Evolutionary conservation across 2,797 vertebrate species (phyloP).

Genomic region (Enteromius anoplus): DNA sequence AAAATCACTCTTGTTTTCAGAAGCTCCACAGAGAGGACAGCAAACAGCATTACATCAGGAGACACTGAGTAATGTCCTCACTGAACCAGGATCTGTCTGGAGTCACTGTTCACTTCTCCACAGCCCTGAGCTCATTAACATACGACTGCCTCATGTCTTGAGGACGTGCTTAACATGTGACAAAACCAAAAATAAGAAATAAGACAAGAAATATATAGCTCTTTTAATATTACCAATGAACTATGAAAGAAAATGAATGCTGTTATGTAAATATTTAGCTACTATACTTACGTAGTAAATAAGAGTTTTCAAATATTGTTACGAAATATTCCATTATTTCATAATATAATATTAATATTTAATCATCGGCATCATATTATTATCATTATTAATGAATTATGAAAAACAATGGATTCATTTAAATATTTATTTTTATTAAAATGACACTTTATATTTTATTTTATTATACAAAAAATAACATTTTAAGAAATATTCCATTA

Average conservation of each 20-base stretch:
- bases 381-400: background rate
- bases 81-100: background rate
- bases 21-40: conserved; percentile 12
- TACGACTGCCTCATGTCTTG: background rate
- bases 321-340: background rate
- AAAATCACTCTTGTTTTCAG: conserved; percentile 8
- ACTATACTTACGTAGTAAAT: background rate
- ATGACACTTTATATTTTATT: background rate
- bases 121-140: background rate
- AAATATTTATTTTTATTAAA: too few relatives aligned
- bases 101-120: background rate
- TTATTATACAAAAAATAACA: background rate
- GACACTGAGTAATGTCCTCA: background rate
- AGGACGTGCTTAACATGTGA: background rate
- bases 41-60: background rate
- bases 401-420: background rate
- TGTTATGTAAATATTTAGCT: background rate
- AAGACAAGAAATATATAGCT: background rate
- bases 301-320: background rate
- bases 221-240: background rate
- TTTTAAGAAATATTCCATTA: background rate
- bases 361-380: background rate
- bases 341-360: background rate
- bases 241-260: background rate
- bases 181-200: background rate